Evolutionary conservation across 2,113 vertebrate species (phyloP).

Genomic region (Pelecanus crispus): DNA sequence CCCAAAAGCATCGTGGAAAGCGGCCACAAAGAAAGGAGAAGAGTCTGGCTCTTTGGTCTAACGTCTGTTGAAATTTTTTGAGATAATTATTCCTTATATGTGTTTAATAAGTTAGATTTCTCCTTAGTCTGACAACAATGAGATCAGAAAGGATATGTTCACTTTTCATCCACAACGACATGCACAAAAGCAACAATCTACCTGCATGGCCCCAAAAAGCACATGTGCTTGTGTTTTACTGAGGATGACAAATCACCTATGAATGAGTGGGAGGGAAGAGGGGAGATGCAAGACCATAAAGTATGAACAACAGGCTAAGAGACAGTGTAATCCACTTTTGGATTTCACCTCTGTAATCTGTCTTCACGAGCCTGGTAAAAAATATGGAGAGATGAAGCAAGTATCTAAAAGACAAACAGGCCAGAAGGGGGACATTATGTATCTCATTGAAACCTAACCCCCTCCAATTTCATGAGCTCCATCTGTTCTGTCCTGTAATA

Average conservation of each 20-base stretch:
- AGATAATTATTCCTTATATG: neutral
- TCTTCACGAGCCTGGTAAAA: neutral
- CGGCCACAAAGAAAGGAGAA: neutral
- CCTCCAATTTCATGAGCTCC: neutral
- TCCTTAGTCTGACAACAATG: neutral
- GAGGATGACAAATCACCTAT: neutral
- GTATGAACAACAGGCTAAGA: neutral
- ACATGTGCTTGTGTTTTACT: neutral
- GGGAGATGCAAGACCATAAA: neutral
- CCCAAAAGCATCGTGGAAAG: neutral
- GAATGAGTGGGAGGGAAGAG: neutral
- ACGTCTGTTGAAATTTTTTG: neutral
- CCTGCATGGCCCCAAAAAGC: neutral
- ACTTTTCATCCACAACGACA: neutral
- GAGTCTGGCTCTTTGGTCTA: neutral
- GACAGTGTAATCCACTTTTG: neutral
- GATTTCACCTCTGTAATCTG: neutral
- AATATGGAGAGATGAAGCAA: rapidly evolving
- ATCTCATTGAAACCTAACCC: neutral
- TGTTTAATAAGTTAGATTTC: neutral
- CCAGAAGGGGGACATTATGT: neutral
- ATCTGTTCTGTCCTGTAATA: neutral
- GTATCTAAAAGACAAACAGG: neutral
- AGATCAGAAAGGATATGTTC: neutral
- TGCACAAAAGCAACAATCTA: neutral